Evolutionary conservation across 2,113 vertebrate species (phyloP).

Genomic region (Corythornis cristatus): DNA sequence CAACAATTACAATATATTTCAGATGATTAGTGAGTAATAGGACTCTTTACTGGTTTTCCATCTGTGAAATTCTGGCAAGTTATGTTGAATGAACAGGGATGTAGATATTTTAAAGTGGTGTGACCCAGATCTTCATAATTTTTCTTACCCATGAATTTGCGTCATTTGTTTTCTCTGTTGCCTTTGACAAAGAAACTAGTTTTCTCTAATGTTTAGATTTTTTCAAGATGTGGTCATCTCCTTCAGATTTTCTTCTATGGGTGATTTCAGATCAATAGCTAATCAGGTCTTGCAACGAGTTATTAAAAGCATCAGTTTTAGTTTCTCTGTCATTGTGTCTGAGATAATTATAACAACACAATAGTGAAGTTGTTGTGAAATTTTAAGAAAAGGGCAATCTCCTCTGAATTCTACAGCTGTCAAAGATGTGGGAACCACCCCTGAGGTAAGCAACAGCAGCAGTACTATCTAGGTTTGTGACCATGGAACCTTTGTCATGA

Average conservation of each 20-base stretch:
- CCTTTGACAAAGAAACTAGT: not conserved
- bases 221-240: not conserved
- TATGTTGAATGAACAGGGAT: not conserved
- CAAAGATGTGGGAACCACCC: not conserved
- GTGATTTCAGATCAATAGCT: not conserved
- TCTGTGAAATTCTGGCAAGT: not conserved
- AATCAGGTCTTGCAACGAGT: not conserved
- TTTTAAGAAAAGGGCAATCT: not conserved
- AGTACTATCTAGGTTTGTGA: not conserved
- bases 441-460: not conserved
- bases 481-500: not conserved
- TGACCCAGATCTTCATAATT: fast-evolving
- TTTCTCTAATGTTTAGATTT: not conserved
- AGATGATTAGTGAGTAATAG: not conserved
- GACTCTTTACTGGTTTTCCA: not conserved
- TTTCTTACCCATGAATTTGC: not conserved
- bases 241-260: not conserved
- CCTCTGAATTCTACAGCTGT: not conserved
- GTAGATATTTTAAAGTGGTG: not conserved
- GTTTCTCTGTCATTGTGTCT: not conserved
- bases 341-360: not conserved
- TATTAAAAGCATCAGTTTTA: not conserved
- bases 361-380: not conserved
- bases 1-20: fast-evolving
- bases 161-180: not conserved